Conservation (phyloP, 2,113 vertebrate genomes). For the Empidonax alnorum region DNA sequence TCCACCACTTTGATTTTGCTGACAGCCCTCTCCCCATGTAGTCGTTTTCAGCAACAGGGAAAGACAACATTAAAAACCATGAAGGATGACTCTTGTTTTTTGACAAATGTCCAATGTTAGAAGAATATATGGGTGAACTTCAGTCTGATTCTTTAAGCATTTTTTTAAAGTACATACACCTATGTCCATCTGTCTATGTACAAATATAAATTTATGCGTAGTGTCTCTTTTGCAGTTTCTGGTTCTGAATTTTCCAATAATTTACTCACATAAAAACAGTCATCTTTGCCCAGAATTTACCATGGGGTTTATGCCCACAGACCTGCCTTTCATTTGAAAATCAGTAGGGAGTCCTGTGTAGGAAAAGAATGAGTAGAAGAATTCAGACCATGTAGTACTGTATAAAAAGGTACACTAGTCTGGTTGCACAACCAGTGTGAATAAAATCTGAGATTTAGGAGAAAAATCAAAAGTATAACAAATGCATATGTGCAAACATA, state of each 20-base stretch:
- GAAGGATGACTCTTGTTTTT: not conserved
- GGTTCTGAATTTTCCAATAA: not conserved
- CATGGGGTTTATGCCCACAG: not conserved
- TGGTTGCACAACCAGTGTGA: not conserved
- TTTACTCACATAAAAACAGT: not conserved
- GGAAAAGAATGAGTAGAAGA: not conserved
- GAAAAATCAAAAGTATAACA: not conserved
- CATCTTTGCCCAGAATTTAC: not conserved
- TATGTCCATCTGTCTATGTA: not conserved
- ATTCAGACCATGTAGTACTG: not conserved
- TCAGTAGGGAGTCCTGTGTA: not conserved
- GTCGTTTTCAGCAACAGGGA: not conserved
- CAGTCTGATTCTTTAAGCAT: not conserved
- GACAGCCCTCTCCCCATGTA: not conserved
- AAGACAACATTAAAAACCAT: not conserved
- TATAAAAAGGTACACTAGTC: not conserved
- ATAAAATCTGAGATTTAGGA: not conserved
- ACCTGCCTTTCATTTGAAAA: not conserved
- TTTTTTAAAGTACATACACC: not conserved
- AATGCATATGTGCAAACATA: not conserved
- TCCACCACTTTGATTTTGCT: not conserved
- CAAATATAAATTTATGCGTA: not conserved
- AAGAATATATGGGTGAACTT: not conserved
- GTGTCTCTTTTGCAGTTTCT: not conserved
- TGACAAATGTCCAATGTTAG: not conserved